Evolutionary conservation across 1,140 invertebrate genomes (phyloP).

Genomic region (Drosophila biarmipes): DNA sequence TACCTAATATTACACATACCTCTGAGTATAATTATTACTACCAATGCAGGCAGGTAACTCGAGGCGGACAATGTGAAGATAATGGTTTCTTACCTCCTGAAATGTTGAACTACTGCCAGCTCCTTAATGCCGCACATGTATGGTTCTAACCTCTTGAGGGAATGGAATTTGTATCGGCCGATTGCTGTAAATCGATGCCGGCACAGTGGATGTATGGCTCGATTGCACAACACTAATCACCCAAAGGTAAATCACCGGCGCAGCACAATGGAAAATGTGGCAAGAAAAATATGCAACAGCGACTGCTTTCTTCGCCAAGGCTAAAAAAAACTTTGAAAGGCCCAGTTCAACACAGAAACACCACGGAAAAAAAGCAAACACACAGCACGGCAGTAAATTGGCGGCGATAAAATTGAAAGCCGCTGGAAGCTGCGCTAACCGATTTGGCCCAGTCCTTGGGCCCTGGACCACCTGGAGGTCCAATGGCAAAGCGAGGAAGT

Average conservation of each 20-base stretch:
- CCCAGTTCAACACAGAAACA: not conserved
- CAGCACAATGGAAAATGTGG: conserved; percentile 26
- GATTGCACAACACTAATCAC: conserved; percentile 40
- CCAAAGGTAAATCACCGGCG: conserved; percentile 48
- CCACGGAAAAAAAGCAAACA: not conserved
- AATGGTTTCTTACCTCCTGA: not conserved
- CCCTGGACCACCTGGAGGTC: conserved; percentile 12
- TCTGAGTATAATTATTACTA: not conserved
- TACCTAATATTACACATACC: not conserved
- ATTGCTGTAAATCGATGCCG: not conserved
- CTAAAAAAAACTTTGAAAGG: conserved; percentile 8
- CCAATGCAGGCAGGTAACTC: too few relatives aligned
- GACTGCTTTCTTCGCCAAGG: conserved; percentile 3
- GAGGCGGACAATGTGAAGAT: not conserved
- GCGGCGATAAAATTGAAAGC: conserved; percentile 57
- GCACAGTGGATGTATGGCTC: conserved; percentile 1
- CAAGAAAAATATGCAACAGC: conserved; percentile 32
- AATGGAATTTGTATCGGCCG: conserved; percentile 4
- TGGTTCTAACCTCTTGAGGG: not conserved
- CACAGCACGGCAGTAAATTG: conserved; percentile 56
- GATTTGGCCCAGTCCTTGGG: conserved; percentile 18
- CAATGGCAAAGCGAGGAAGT: conserved; percentile 8
- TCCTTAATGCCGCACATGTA: not conserved
- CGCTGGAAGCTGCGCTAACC: conserved; percentile 44
- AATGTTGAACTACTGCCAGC: not conserved